Percentiles rank a stretch among this genome's conserved stretches.
These are phyloP conservation scores for Pluvianellus socialis DNA, from an alignment of 2,113 vertebrate species.

Conservation along the genomic window DNA sequence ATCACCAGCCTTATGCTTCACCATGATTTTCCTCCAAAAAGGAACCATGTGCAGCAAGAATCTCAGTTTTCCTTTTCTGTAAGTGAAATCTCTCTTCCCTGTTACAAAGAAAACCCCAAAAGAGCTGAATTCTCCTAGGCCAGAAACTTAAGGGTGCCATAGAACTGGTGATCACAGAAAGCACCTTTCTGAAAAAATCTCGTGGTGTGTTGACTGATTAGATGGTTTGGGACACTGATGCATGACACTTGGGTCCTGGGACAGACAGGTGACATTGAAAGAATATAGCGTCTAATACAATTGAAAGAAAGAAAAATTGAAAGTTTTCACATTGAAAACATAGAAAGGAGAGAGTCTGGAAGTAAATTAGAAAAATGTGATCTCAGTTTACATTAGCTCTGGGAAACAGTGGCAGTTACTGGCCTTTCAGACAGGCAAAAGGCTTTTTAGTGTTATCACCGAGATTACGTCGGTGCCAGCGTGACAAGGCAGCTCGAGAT, in stretches of 20 bases:
- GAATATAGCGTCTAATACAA: neutral
- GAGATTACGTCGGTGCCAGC: fast-evolving
- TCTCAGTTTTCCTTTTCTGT: neutral
- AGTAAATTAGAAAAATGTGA: neutral
- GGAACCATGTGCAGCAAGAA: neutral
- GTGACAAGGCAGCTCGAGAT: neutral
- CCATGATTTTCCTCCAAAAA: neutral
- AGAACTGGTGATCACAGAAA: neutral
- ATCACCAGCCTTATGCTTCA: neutral
- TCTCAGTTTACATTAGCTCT: neutral
- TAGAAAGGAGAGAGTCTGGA: neutral
- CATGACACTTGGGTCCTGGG: neutral
- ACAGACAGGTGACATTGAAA: neutral
- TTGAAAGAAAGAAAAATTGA: neutral
- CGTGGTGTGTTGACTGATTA: neutral
- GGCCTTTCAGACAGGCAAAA: neutral
- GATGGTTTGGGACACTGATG: neutral
- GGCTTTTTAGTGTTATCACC: neutral
- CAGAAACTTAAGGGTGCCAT: neutral
- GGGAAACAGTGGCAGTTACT: neutral
- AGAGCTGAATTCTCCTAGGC: neutral
- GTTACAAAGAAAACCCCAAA: neutral
- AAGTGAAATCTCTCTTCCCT: neutral
- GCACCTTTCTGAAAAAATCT: neutral
- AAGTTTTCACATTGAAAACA: neutral